Evolutionary conservation across 2,113 vertebrate genomes (phyloP), one percentile per base, ranked within the genome.

Genomic region (Crotalus tigris): DNA sequence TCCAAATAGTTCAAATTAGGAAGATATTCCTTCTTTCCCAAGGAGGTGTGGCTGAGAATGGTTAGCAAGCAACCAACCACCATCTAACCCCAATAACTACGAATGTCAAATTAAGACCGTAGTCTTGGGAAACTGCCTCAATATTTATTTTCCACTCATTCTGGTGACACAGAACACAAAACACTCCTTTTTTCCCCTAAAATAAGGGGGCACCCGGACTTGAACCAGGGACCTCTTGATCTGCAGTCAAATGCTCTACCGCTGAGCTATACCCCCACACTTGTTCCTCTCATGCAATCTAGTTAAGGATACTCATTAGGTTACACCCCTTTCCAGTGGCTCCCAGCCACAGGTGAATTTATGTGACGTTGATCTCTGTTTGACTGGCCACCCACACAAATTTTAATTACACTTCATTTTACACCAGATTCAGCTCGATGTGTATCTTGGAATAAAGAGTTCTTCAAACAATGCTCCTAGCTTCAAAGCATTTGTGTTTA

Each of bases 161-260:
- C 12, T 46, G 13, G 3, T 23, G 39, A 11, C 13, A 55, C 1
- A 39, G 2, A 85, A 24, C 0, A 51, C 8, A 51, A 75, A 11
- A 33, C 2, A 1, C 17, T 24, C 11, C n/a, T 29, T 46, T 29
- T 1, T 1, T 26, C 26, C 24, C 23, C 33, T 44, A 85, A 93
- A 93, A 93, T 54, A 23, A 93, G 92, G 92, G 92, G 92, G 92
- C 92, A 93, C 92, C 92, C 92, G 92, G 92, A 93, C 55, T 93
- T 93, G 92, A 93, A 93, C 92, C 92, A 85, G 92, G 92, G 92
- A 93, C 92, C 92, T 93, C 92, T 93, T 93, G 92, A 93, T 93
- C 92, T 93, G 92, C 92, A 93, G 92, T 93, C 92, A 93, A 93
- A 93, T 93, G 92, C 92, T 93, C 92, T 93, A 90, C 92, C 88